Evolutionary conservation across 2,113 vertebrate species (phyloP).

Genomic region (Butorides virescens): DNA sequence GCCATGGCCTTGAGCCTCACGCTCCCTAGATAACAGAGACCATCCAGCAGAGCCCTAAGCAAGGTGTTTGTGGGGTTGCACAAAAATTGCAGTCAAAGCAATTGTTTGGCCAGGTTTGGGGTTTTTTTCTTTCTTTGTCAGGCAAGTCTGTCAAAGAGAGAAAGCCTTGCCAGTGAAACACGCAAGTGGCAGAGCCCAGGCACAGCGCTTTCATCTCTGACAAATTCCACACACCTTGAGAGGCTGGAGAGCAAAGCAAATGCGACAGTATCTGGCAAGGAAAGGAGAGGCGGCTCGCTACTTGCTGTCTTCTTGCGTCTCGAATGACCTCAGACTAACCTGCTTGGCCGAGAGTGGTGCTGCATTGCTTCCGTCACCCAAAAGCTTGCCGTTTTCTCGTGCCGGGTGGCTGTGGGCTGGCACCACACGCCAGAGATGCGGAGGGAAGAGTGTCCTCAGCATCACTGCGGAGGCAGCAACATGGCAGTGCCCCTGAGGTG

Average conservation of each 20-base stretch:
- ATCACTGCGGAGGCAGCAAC: background rate
- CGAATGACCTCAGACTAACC: background rate
- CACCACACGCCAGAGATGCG: background rate
- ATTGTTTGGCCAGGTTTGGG: background rate
- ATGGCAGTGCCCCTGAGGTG: background rate
- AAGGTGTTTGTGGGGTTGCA: background rate
- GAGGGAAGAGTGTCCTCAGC: background rate
- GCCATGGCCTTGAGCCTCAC: fast-evolving
- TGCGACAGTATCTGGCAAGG: fast-evolving
- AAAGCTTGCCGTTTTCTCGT: fast-evolving
- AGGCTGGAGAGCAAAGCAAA: background rate
- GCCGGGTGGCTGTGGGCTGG: background rate
- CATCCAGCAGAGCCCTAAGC: background rate
- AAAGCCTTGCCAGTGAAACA: background rate
- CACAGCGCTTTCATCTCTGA: fast-evolving
- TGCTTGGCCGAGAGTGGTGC: fast-evolving
- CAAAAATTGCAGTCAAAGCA: background rate
- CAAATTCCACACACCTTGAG: background rate
- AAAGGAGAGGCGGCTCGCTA: background rate
- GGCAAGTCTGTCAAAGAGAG: background rate
- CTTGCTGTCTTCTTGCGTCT: background rate
- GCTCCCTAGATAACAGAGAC: background rate
- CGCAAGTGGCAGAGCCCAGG: fast-evolving
- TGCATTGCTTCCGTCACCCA: background rate
- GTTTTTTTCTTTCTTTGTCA: background rate